Conservation (phyloP, 2,797 vertebrate genomes). For the Lepidocolaptes lacrymiger region DNA sequence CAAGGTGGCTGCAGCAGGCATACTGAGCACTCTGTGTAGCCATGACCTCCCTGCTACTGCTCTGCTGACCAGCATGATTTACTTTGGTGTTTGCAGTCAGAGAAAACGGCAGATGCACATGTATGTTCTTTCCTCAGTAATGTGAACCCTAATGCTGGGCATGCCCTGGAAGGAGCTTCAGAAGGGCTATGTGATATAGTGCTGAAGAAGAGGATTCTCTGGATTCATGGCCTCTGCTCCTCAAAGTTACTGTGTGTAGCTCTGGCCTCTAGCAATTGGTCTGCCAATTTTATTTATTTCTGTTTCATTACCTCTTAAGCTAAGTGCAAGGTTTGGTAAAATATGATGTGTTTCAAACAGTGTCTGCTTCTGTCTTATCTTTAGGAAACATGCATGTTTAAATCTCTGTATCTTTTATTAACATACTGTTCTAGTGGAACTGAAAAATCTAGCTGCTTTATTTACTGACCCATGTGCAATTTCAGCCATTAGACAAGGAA, state of each 20-base stretch:
- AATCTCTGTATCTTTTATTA: not conserved
- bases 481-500: not conserved
- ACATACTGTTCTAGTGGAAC: fast-evolving
- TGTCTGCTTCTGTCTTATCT: not conserved
- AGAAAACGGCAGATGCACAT: fast-evolving
- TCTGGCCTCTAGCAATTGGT: not conserved
- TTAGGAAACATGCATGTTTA: not conserved
- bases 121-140: not conserved
- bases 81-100: not conserved
- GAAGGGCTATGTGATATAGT: fast-evolving
- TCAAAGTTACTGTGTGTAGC: not conserved
- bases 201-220: not conserved
- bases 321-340: not conserved
- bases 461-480: not conserved
- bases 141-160: not conserved
- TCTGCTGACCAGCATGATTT: not conserved
- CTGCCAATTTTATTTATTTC: not conserved
- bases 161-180: not conserved
- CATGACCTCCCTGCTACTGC: not conserved
- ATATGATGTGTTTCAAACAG: not conserved
- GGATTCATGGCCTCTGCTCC: not conserved
- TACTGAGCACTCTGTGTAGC: not conserved
- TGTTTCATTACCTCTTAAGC: not conserved
- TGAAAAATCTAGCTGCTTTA: not conserved
- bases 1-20: not conserved